These are phyloP conservation scores for Dryas iulia DNA, from an alignment of 1,140 invertebrate species.

Conservation along the genomic window DNA sequence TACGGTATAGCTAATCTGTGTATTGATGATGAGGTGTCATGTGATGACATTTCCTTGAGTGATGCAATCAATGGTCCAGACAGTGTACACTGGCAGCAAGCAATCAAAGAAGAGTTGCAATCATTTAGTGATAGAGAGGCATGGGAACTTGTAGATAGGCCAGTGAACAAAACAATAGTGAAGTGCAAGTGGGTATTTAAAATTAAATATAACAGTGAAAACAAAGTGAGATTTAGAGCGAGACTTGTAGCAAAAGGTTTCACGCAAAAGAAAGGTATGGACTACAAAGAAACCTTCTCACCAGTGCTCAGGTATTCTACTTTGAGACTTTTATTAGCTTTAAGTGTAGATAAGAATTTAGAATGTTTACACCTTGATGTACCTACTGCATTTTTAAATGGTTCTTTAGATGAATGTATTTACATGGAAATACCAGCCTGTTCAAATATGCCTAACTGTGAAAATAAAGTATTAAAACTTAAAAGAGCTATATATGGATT, in stretches of 20 bases:
- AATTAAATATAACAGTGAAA: constrained; percentile 17
- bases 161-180: constrained; percentile 17
- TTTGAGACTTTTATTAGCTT: too few species aligned
- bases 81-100: constrained; percentile 4
- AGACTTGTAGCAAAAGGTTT: too few species aligned
- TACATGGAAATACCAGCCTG: neutral
- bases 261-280: too few species aligned
- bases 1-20: constrained; percentile 15
- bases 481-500: too few species aligned
- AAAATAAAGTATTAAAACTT: neutral
- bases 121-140: constrained; percentile 11
- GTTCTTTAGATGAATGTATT: neutral
- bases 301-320: too few species aligned
- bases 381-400: neutral
- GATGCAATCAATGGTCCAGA: constrained; percentile 3
- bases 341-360: too few species aligned
- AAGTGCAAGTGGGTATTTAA: constrained; percentile 20
- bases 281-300: too few species aligned
- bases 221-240: constrained; percentile 19
- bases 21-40: constrained; percentile 14
- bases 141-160: constrained; percentile 16
- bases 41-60: constrained; percentile 7
- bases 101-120: constrained; percentile 13
- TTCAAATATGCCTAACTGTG: neutral
- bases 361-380: too few species aligned